phyloP scores from a whole-genome alignment of 1,140 invertebrate species.

The Periplaneta americana region DNA sequence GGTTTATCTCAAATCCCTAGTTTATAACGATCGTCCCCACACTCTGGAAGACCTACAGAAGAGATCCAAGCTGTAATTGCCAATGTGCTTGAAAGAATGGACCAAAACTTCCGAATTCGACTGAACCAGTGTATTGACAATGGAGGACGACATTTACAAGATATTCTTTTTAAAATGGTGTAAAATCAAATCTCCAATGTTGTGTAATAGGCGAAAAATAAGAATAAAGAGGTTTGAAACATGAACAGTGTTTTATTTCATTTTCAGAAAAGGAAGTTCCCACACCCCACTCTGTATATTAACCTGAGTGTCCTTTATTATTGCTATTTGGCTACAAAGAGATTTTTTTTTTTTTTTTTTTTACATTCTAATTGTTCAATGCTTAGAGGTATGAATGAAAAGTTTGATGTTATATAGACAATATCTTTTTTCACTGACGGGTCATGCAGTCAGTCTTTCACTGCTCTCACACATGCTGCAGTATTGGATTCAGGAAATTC shows the following conservation, averaged over 20 bases:
- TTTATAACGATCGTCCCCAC: background rate
- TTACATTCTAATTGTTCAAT: too few species aligned
- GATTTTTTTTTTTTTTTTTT: too few species aligned
- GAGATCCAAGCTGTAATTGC: background rate
- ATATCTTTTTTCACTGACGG: too few species aligned
- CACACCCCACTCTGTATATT: background rate
- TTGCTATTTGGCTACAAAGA: too few species aligned
- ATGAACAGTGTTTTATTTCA: background rate
- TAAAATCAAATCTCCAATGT: background rate
- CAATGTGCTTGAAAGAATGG: background rate
- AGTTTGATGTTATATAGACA: too few species aligned
- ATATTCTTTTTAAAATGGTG: background rate
- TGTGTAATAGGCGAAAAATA: background rate
- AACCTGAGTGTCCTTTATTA: too few species aligned
- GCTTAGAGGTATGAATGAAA: too few species aligned
- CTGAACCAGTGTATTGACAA: background rate
- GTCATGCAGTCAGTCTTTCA: too few species aligned
- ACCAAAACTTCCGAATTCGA: background rate
- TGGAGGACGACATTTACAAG: background rate
- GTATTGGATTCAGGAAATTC: too few species aligned
- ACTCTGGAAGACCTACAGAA: background rate
- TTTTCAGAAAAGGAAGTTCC: background rate
- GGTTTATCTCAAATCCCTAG: background rate
- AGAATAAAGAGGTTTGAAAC: background rate
- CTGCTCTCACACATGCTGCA: too few species aligned